These are phyloP conservation scores for Fistularia commersonii DNA, from an alignment of 2,797 vertebrate genomes.

Conservation along the genomic window DNA sequence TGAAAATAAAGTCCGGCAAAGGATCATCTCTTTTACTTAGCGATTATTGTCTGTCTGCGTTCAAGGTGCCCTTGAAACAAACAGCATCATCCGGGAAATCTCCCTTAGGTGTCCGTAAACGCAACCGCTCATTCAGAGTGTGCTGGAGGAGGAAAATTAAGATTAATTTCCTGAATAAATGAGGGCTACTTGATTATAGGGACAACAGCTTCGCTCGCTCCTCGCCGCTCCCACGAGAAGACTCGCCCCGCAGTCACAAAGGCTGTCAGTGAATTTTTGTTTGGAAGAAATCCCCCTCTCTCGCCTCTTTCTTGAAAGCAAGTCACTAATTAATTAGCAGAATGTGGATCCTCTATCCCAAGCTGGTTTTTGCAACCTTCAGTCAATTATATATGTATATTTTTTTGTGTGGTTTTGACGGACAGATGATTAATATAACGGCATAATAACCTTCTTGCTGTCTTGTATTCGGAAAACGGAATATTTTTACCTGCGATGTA, in stretches of 20 bases:
- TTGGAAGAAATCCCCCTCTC: constrained; percentile 20
- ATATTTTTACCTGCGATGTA: too few relatives aligned
- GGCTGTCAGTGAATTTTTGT: constrained; percentile 38
- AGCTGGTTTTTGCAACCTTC: constrained; percentile 25
- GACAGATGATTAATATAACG: too few relatives aligned
- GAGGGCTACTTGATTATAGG: constrained; percentile 37
- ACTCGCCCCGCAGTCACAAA: constrained; percentile 30
- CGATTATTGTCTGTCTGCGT: too few relatives aligned
- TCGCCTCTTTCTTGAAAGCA: constrained; percentile 19
- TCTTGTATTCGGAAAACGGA: too few relatives aligned
- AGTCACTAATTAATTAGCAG: constrained; percentile 54
- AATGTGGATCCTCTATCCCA: constrained; percentile 39
- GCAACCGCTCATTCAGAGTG: too few relatives aligned
- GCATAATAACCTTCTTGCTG: too few relatives aligned
- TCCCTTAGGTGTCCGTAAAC: too few relatives aligned
- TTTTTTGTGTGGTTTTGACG: constrained; percentile 29
- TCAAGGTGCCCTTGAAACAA: constrained; percentile 12
- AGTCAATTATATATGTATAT: constrained; percentile 35
- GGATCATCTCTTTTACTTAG: too few relatives aligned
- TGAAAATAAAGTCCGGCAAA: too few relatives aligned
- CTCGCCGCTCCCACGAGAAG: constrained; percentile 16
- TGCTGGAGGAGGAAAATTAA: constrained; percentile 42
- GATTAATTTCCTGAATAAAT: constrained; percentile 58
- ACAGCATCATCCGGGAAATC: too few relatives aligned
- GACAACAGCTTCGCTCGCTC: constrained; percentile 27